phyloP scores from a whole-genome alignment of 2,113 vertebrate species.

The Amphiprion percula region DNA sequence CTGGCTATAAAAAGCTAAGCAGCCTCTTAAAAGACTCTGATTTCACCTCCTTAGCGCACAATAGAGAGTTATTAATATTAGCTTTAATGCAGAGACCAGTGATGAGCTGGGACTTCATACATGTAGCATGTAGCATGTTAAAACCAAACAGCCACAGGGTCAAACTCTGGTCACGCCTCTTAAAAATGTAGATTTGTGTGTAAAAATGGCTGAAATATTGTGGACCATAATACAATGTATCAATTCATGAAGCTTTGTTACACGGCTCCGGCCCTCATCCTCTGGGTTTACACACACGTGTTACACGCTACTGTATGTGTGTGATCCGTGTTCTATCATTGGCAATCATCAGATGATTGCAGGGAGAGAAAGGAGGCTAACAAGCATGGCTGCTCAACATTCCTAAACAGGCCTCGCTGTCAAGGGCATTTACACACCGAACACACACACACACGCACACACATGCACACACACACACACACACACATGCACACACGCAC shows the following conservation, averaged over 20 bases:
- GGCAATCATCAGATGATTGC: conserved; percentile 75
- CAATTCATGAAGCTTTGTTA: background rate
- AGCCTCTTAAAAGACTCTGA: background rate
- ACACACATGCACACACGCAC: conserved; percentile 7
- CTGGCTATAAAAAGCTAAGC: too few relatives aligned
- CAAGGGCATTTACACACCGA: conserved; percentile 58
- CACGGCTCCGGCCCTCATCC: background rate
- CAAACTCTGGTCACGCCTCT: background rate
- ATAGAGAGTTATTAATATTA: background rate
- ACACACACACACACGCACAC: conserved; percentile 1
- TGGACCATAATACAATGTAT: background rate
- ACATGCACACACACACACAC: conserved; percentile 1
- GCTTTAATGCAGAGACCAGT: background rate
- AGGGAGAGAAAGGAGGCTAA: conserved; percentile 64
- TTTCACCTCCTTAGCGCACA: background rate
- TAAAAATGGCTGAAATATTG: background rate
- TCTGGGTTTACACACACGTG: background rate
- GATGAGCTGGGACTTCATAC: background rate
- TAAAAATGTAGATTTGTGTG: too few relatives aligned
- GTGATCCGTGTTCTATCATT: conserved; percentile 64
- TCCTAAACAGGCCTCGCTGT: conserved; percentile 67
- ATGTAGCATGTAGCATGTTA: background rate
- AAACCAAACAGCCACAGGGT: background rate
- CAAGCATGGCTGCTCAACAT: conserved; percentile 65
- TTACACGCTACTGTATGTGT: conserved; percentile 31